Base-by-base conservation (phyloP, 1,140 invertebrate genomes). In the Lineus longissimus region DNA sequence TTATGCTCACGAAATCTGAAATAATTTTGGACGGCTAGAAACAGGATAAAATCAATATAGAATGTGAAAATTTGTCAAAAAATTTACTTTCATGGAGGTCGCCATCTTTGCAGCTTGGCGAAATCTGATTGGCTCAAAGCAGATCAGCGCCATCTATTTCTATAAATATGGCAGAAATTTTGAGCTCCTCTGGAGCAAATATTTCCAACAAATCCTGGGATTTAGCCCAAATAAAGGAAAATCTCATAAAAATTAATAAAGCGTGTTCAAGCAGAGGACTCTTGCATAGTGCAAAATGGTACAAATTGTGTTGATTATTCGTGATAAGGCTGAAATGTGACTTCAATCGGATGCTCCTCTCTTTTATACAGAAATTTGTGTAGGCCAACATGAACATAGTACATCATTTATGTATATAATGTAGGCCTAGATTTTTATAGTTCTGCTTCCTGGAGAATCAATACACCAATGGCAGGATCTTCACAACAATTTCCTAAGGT, bases 201-300 rank as follows among this genome's bases (percentile, higher is more conserved):
- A 15, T 36, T 36, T 36, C 33, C 6, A 36, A 36, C 15, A 56
- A 56, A 27, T 27, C 55, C 19, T 73, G 66, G 63, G 73, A 79
- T 66, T 63, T 82, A n/a, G 55, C 67, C 22, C 43, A 71, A 62
- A 70, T 90, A 64, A 89, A 89, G 75, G 73, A 77, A 59, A 89
- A 91, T 76, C 82, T 90, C 70, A 71, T 86, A 54, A 76, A 79
- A 67, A 89, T 87, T 40, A 88, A 90, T 70, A 77, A 76, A 45
- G 87, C 90, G 82, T 91, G 89, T 79, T 86, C 85, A 2, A 84
- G 87, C 68, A 84, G 90, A 43, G 88, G 90, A 56, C 81, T 91
- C 43, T 81, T 86, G 45, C 86, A 91, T 72, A 87, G 86, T 43
- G 86, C 88, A 22, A 93, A 93, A 86, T 93, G 91, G 86, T 86